Conservation (phyloP, 2,113 vertebrate species). For the Tympanuchus pallidicinctus region DNA sequence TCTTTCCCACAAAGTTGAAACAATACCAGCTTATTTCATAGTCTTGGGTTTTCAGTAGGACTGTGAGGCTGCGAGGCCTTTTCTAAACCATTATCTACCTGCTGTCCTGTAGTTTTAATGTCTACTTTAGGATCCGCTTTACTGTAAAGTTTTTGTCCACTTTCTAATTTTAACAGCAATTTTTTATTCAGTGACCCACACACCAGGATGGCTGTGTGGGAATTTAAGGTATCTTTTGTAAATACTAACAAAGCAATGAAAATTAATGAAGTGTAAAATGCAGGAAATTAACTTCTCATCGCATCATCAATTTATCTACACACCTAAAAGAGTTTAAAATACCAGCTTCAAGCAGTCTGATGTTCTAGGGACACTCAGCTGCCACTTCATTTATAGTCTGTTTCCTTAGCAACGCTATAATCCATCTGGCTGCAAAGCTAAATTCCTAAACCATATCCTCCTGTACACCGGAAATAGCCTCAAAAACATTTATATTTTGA, state of each 20-base stretch:
- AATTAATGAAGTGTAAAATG: conserved; percentile 40
- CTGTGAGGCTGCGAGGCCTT: not conserved
- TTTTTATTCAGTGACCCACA: conserved; percentile 21
- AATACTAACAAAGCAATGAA: conserved; percentile 52
- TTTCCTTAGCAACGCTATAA: conserved; percentile 76
- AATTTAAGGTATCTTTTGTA: conserved; percentile 22
- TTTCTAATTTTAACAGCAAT: conserved; percentile 1
- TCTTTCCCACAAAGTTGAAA: not conserved
- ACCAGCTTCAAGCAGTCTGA: conserved; percentile 61
- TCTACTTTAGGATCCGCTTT: not conserved
- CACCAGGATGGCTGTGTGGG: not conserved
- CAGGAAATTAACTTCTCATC: conserved; percentile 52
- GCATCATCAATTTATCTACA: conserved; percentile 52
- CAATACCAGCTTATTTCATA: not conserved
- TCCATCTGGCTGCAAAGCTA: conserved; percentile 67
- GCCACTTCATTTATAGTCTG: conserved; percentile 70
- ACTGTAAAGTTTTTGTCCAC: not conserved
- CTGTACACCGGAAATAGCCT: conserved; percentile 50
- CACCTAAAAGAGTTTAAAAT: conserved; percentile 65
- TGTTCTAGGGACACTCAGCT: conserved; percentile 69
- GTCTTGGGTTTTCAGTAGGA: not conserved
- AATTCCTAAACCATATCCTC: conserved; percentile 71
- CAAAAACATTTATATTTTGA: conserved; percentile 66
- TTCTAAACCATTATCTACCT: not conserved
- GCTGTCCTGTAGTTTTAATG: not conserved